Evolutionary conservation across 1,140 invertebrate genomes (phyloP).

Genomic region (Calliphora vicina): DNA sequence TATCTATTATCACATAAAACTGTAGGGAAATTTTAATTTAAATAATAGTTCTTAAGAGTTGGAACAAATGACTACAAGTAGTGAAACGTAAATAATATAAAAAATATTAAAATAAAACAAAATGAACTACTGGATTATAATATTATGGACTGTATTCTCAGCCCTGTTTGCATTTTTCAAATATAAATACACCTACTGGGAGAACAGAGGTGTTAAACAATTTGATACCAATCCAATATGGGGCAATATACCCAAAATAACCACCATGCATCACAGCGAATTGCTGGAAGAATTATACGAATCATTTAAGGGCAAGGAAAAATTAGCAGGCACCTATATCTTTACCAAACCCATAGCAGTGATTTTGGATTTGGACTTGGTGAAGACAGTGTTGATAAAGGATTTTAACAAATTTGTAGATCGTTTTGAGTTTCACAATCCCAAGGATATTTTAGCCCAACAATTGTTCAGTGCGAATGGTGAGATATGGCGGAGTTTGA

Average conservation of each 20-base stretch:
- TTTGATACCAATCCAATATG: background rate
- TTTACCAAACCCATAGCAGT: constrained; percentile 64
- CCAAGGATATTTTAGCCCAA: constrained; percentile 49
- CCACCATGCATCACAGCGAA: constrained; percentile 1
- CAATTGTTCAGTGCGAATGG: constrained; percentile 63
- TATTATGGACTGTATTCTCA: background rate
- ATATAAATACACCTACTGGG: background rate
- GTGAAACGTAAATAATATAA: too few species aligned
- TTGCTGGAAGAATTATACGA: constrained; percentile 46
- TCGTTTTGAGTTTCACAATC: constrained; percentile 42
- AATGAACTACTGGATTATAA: constrained; percentile 6
- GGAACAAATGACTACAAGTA: too few species aligned
- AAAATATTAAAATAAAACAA: background rate
- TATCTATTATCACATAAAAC: too few species aligned
- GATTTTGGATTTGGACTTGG: constrained; percentile 67
- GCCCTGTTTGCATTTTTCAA: background rate
- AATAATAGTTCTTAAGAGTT: too few species aligned
- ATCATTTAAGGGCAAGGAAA: constrained; percentile 42
- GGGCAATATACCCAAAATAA: background rate
- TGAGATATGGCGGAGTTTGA: constrained; percentile 63
- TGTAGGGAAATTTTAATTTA: too few species aligned
- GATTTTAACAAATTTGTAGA: constrained; percentile 68
- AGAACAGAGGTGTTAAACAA: background rate
- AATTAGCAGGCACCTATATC: constrained; percentile 58
- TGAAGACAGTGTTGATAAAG: constrained; percentile 66